phyloP scores from a whole-genome alignment of 2,113 vertebrate species.

The Chloropsis cyanopogon region DNA sequence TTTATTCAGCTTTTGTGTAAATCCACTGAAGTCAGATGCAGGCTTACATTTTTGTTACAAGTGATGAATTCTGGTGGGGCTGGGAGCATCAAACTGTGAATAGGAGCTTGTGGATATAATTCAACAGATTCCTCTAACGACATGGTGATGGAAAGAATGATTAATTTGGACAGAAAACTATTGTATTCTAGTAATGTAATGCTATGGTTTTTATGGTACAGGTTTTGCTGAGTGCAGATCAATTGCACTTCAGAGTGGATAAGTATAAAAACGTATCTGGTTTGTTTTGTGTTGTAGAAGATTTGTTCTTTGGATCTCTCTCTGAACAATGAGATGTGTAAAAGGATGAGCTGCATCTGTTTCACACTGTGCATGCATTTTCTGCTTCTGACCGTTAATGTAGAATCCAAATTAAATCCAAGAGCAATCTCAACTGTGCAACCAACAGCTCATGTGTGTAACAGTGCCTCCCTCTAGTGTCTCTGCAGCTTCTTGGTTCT shows the following conservation, averaged over 20 bases:
- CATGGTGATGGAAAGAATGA: neutral
- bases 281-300: neutral
- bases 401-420: neutral
- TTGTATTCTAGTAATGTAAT: neutral
- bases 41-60: neutral
- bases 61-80: neutral
- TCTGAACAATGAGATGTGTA: neutral
- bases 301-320: neutral
- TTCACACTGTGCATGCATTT: neutral
- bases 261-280: neutral
- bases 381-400: neutral
- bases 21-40: neutral
- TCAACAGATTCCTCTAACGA: neutral
- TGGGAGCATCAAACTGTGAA: neutral
- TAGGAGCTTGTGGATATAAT: neutral
- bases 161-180: neutral
- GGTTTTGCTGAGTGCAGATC: neutral
- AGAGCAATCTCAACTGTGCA: neutral
- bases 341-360: neutral
- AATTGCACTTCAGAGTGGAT: neutral
- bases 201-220: neutral
- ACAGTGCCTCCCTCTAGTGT: slow-evolving; percentile 30
- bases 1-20: neutral
- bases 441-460: neutral
- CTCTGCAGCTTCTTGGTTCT: neutral